phyloP scores from a whole-genome alignment of 2,797 vertebrate genomes.

The Peromyscus aztecus region DNA sequence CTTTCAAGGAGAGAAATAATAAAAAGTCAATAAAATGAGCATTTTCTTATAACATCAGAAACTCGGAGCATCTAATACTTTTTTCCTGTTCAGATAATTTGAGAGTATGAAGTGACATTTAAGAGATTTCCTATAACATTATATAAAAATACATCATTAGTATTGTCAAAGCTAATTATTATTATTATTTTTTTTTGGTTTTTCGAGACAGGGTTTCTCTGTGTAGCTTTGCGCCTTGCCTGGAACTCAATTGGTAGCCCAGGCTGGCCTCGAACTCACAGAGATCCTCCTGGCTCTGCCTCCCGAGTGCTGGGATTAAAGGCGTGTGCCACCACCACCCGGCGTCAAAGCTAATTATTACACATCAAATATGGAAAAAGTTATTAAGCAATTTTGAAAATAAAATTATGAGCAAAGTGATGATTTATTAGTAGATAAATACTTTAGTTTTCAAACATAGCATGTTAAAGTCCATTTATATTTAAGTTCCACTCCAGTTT shows the following conservation, averaged over 20 bases:
- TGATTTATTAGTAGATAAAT: conserved; percentile 25
- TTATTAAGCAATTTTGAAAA: conserved; percentile 34
- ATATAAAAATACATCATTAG: neutral
- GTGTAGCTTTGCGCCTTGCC: too few relatives aligned
- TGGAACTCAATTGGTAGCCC: too few relatives aligned
- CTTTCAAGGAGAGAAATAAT: neutral
- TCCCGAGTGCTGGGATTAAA: too few relatives aligned
- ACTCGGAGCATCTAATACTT: neutral
- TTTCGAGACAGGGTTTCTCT: too few relatives aligned
- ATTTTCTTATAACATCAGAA: neutral
- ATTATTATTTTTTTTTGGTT: too few relatives aligned
- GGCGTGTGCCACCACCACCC: too few relatives aligned
- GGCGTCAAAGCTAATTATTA: neutral
- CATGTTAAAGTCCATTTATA: neutral
- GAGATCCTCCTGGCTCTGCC: too few relatives aligned
- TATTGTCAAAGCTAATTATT: too few relatives aligned
- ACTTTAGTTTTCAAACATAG: conserved; percentile 25
- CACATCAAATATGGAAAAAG: neutral
- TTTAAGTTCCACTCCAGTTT: neutral
- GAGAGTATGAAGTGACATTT: neutral
- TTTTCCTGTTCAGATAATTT: neutral
- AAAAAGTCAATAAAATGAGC: conserved; percentile 35
- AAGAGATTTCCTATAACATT: neutral
- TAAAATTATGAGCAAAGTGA: conserved; percentile 43
- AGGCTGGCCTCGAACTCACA: too few relatives aligned